Evolutionary conservation across 2,888 invertebrate species (phyloP).

Genomic region (Lapara coniferarum): DNA sequence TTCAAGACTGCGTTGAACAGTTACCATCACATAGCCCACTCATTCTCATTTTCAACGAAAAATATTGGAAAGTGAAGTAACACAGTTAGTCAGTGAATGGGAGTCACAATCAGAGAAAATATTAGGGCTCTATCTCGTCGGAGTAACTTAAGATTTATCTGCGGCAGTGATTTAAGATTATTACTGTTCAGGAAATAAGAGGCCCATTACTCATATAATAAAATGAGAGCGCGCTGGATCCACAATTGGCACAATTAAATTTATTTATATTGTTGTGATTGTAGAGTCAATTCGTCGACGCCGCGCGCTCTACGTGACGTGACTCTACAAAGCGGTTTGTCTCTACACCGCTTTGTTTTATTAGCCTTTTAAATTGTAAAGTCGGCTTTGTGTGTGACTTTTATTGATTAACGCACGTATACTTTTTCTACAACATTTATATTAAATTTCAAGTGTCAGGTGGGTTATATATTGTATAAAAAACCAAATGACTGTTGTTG

Average conservation of each 20-base stretch:
- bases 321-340: background rate
- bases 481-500: too few relatives aligned
- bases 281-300: background rate
- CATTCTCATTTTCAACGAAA: background rate
- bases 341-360: slow-evolving; percentile 12
- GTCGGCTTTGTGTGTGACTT: too few relatives aligned
- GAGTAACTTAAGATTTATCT: background rate
- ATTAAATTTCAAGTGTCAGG: too few relatives aligned
- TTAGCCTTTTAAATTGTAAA: background rate
- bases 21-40: too few relatives aligned
- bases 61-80: background rate
- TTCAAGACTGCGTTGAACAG: too few relatives aligned
- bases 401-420: too few relatives aligned
- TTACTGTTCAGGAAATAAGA: background rate
- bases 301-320: background rate
- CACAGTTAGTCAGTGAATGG: too few relatives aligned
- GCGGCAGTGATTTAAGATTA: background rate
- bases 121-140: background rate
- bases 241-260: slow-evolving; percentile 20
- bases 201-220: background rate
- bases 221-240: background rate
- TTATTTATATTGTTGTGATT: slow-evolving; percentile 15
- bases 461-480: too few relatives aligned
- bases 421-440: too few relatives aligned
- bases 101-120: background rate